Base-by-base conservation (phyloP, 2,113 vertebrate genomes). In the Megalops atlanticus region DNA sequence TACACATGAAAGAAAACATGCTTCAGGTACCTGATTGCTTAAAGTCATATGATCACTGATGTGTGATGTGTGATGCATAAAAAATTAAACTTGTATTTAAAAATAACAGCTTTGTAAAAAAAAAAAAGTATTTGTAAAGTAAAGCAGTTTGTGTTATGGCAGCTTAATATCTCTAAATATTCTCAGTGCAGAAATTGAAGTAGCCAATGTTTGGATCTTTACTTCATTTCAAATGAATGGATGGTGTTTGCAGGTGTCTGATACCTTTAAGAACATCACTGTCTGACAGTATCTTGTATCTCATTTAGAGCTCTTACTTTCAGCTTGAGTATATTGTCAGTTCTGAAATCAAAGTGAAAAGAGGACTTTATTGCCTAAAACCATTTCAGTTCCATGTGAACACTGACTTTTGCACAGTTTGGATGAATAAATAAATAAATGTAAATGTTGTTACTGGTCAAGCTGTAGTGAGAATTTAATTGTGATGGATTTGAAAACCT, bases 21-120 rank as follows among this genome's bases (percentile, higher is more conserved):
- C n/a, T 10, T 5, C 21, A n/a, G 18, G 52, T 64, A 6, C 52
- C 12, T 49, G 47, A 49, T 49, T 45, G 43, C 43, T 0, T 45
- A 45, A 45, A 14, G 6, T 45, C 43, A 45, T 10, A 45, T 45
- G 43, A 45, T 6, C 14, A 45, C 43, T 31, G 10, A 64, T 64
- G 58, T 64, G 45, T 31, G 10, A 64, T 64, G 58, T 64, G 45
- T 79, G 43, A 79, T 33, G 38, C 38, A 73, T 40, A 73, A 73
- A 73, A 47, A 45, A 45, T 45, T 69, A 70, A 70, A 38, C 7
- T 10, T 73, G 38, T n/a, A 40, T 73, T 73, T 31, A 16, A 4
- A 14, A 33, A 11, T 38, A 16, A 24, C 2, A 12, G 21, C 21
- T 73, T 12, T 38, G 38, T 16, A 38, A 6, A n/a, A 40, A 36